Conservation (phyloP, 1,140 invertebrate species). For the Drosophila funebris region DNA sequence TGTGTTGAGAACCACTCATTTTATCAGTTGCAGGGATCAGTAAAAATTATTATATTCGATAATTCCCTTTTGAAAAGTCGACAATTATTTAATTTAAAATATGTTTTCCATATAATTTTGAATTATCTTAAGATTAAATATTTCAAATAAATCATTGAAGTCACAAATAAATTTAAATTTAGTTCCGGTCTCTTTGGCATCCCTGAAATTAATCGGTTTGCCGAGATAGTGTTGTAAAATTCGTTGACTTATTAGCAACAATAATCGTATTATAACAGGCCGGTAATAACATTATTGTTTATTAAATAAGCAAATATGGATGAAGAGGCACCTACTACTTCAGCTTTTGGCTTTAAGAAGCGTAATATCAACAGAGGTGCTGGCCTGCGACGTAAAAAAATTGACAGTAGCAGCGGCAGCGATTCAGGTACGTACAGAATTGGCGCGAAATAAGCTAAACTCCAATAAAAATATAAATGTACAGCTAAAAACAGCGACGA, state of each 20-base stretch:
- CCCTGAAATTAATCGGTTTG: background rate
- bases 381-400: constrained; percentile 62
- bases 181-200: background rate
- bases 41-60: too few species aligned
- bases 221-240: constrained; percentile 6
- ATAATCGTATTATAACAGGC: constrained; percentile 11
- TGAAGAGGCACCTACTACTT: constrained; percentile 54
- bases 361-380: constrained; percentile 68
- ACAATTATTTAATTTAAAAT: background rate
- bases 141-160: too few species aligned
- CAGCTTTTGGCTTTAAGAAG: constrained; percentile 76
- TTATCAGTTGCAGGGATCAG: too few species aligned
- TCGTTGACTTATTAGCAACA: background rate
- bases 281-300: background rate
- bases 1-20: background rate
- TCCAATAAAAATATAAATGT: background rate
- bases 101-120: too few species aligned
- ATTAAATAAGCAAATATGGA: constrained; percentile 39
- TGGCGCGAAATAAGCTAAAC: constrained; percentile 24
- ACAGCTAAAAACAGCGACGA: constrained; percentile 68
- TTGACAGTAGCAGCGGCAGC: constrained; percentile 53
- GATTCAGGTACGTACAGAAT: constrained; percentile 55
- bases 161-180: background rate
- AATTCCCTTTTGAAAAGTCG: too few species aligned
- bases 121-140: too few species aligned